Evolutionary conservation across 2,113 vertebrate genomes (phyloP), one percentile per base, ranked within the genome.

Genomic region (Camelus dromedarius): DNA sequence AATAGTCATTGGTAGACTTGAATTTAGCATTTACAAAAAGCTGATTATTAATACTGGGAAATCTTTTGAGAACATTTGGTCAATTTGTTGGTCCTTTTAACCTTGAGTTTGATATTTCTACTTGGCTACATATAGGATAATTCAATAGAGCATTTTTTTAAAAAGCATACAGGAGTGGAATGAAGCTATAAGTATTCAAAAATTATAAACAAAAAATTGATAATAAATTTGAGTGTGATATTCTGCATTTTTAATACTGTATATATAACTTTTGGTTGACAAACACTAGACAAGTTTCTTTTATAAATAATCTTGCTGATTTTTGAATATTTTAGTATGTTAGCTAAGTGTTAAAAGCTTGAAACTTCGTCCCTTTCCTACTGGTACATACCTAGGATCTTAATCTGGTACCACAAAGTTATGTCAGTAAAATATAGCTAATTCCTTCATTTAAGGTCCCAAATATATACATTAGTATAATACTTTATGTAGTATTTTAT

Each of bases 21-120:
- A 95, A 66, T 54, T 90, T 83, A 75, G 32, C 67, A 70, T 91
- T 93, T 76, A 91, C 22, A 95, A 54, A 54, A 95, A 96, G 13
- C 69, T 83, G 48, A 67, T 80, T 89, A 42, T 72, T 94, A 24
- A 46, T 93, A 64, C 22, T 64, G 58, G 60, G 10, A 69, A 73
- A 46, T 96, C 58, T 76, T 89, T 32, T 83, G 26, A 13, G 24
- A 76, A 81, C 10, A 64, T 12, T 87, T 87, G 35, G 26, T 72
- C 66, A 73, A 52, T 81, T 48, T 91, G 18, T 77, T 90, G 30
- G 50, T 32, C 11, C 42, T 85, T 94, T 92, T 54, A 75, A 46
- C 11, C 18, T 77, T 90, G 5, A 56, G 14, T 80, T 90, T 9
- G 69, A 69, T 87, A 73, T 89, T 92, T 92, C 14, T 87, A 30